phyloP scores from a whole-genome alignment of 64 coral and sea anemone genomes.

The Pocillopora verrucosa region DNA sequence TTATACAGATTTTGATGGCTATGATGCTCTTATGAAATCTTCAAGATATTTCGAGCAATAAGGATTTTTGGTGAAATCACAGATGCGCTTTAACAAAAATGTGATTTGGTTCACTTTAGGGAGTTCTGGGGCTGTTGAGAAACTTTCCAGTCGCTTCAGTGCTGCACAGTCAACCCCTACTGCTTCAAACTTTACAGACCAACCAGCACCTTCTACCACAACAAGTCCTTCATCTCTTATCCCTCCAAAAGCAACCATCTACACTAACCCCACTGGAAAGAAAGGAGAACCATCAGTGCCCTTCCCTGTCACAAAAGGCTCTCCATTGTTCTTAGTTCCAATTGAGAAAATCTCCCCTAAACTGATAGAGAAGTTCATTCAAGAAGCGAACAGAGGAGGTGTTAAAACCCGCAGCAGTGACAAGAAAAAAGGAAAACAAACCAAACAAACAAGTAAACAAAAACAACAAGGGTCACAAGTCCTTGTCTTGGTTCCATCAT shows the following conservation, averaged over 20 bases:
- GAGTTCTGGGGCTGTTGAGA: not conserved
- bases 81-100: too few relatives aligned
- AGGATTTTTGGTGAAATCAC: too few relatives aligned
- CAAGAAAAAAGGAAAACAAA: not conserved
- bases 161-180: not conserved
- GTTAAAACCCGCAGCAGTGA: conserved; percentile 13
- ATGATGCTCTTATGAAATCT: not conserved
- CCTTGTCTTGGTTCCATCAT: conserved; percentile 6
- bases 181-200: not conserved
- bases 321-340: conserved; percentile 25
- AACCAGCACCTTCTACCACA: not conserved
- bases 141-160: not conserved
- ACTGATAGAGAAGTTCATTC: conserved; percentile 32
- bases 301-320: not conserved
- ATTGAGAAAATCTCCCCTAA: conserved; percentile 18
- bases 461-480: conserved; percentile 15
- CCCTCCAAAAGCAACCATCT: conserved; percentile 25
- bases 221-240: not conserved
- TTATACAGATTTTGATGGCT: not conserved
- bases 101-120: too few relatives aligned
- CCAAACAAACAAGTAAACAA: not conserved
- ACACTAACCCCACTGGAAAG: not conserved
- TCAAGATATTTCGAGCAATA: too few relatives aligned
- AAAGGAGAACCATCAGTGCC: not conserved
- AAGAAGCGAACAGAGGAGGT: conserved; percentile 17